Percentiles rank a stretch among this genome's conserved stretches.
phyloP scores from a whole-genome alignment of 2,888 invertebrate species.

The Tipula lateralis region DNA sequence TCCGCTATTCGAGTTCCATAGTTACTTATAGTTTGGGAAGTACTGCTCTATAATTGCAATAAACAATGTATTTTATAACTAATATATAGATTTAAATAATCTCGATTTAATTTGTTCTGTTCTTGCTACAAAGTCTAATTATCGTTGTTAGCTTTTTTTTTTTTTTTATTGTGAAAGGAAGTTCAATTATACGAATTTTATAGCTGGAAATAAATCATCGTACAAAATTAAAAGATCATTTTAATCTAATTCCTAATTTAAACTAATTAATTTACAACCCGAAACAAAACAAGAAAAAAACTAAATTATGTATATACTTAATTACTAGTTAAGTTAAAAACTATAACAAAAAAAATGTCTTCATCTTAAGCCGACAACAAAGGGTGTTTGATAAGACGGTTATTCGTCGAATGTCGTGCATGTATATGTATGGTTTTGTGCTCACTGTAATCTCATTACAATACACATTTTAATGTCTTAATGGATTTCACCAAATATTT shows the following conservation, averaged over 20 bases:
- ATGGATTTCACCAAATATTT: not conserved
- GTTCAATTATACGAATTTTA: not conserved
- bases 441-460: not conserved
- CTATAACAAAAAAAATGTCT: not conserved
- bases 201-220: not conserved
- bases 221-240: constrained; percentile 6
- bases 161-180: not conserved
- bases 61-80: too few species aligned
- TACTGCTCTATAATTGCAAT: too few species aligned
- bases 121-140: not conserved
- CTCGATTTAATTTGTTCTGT: not conserved
- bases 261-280: constrained; percentile 13
- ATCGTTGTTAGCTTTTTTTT: not conserved
- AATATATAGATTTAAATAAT: too few species aligned
- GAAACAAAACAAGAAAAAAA: not conserved
- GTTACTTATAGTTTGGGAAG: too few species aligned
- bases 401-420: not conserved
- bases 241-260: not conserved
- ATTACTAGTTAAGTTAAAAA: not conserved
- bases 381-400: not conserved
- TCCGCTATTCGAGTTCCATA: too few species aligned
- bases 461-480: not conserved
- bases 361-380: not conserved
- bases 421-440: too few species aligned
- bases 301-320: not conserved